Conservation (phyloP, 2,113 vertebrate species). For the Ondatra zibethicus region DNA sequence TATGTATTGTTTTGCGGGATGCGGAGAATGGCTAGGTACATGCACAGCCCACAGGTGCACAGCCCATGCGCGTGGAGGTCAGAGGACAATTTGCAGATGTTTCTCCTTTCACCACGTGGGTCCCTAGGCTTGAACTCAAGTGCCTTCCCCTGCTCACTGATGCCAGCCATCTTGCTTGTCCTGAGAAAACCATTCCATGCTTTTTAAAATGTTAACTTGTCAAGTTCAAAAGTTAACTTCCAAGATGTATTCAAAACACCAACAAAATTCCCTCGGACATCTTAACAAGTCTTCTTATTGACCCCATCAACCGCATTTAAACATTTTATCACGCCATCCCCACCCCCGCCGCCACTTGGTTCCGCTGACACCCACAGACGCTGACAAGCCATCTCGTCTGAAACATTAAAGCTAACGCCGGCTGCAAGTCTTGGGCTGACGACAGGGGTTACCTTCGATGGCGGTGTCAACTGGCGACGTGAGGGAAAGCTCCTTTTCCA, state of each 20-base stretch:
- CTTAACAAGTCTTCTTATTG: not conserved
- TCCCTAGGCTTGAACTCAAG: not conserved
- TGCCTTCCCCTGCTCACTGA: not conserved
- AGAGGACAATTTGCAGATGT: not conserved
- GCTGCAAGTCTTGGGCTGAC: not conserved
- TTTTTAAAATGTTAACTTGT: not conserved
- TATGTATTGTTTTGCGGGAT: not conserved
- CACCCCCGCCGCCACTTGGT: not conserved
- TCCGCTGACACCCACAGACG: not conserved
- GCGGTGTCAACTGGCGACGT: not conserved
- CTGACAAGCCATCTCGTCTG: not conserved
- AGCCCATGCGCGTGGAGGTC: too few species aligned
- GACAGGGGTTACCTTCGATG: slow-evolving; percentile 40
- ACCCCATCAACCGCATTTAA: not conserved
- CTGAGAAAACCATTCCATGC: not conserved
- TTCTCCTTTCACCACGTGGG: not conserved
- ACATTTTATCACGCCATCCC: not conserved
- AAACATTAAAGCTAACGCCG: not conserved
- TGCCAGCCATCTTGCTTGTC: not conserved
- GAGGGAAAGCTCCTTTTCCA: slow-evolving; percentile 37
- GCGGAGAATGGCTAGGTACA: too few species aligned
- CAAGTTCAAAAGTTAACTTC: not conserved
- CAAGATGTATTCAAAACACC: not conserved
- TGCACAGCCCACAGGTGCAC: not conserved
- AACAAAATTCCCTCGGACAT: not conserved